Evolutionary conservation across 2,888 invertebrate genomes (phyloP).

Genomic region (Busseola fusca): DNA sequence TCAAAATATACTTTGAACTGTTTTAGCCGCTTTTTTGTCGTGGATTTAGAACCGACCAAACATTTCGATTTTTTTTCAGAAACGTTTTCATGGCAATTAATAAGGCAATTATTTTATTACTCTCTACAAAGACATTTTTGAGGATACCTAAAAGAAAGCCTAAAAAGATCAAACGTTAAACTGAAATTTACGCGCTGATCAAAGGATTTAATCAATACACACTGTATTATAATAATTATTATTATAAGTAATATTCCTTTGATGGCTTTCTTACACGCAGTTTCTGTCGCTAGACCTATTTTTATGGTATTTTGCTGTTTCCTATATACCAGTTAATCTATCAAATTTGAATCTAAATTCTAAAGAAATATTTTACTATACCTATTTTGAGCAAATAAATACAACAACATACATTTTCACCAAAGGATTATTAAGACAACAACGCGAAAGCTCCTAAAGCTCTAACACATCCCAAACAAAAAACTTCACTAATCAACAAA

Average conservation of each 20-base stretch:
- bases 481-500: slow-evolving; percentile 29
- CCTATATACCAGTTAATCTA: neutral
- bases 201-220: neutral
- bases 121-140: neutral
- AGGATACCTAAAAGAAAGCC: slow-evolving; percentile 21
- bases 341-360: neutral
- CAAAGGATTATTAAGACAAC: neutral
- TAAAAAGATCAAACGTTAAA: slow-evolving; percentile 34
- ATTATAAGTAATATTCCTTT: slow-evolving; percentile 29
- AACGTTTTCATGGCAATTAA: neutral
- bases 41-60: neutral
- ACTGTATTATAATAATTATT: too few species aligned
- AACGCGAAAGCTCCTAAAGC: slow-evolving; percentile 6
- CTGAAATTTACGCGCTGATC: slow-evolving; percentile 26
- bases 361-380: neutral
- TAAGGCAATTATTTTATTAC: slow-evolving; percentile 2
- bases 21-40: neutral
- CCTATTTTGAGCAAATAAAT: neutral
- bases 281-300: neutral
- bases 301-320: slow-evolving; percentile 12
- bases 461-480: slow-evolving; percentile 8
- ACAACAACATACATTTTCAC: neutral
- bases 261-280: slow-evolving; percentile 29
- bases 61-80: neutral
- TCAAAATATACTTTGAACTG: neutral